Evolutionary conservation across 2,797 vertebrate genomes (phyloP).

Genomic region (Botia almorhae): DNA sequence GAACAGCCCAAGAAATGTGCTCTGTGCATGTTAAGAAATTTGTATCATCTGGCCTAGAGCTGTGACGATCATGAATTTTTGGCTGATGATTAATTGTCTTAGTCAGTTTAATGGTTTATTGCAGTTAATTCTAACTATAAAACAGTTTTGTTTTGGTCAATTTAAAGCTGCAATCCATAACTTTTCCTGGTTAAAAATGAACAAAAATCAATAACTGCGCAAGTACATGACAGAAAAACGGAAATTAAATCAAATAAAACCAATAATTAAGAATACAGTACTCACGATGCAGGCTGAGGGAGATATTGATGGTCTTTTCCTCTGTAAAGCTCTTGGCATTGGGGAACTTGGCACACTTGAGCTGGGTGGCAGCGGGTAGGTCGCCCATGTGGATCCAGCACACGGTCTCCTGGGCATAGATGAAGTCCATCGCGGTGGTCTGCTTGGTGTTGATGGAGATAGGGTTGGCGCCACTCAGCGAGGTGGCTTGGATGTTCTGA

Average conservation of each 20-base stretch:
- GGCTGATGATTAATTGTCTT: no score
- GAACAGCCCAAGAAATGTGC: neutral
- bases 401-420: constrained; percentile 88
- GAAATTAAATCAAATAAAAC: neutral
- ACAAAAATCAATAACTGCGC: no score
- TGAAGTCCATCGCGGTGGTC: constrained; percentile 97
- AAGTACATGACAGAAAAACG: neutral
- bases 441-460: constrained; percentile 88
- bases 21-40: neutral
- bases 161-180: neutral
- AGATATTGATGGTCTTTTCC: constrained; percentile 90
- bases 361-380: constrained; percentile 84
- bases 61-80: neutral
- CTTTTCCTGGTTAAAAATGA: no score
- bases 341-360: constrained; percentile 92
- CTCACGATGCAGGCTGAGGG: constrained; percentile 97
- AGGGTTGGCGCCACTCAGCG: constrained; percentile 86
- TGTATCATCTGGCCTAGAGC: neutral
- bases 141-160: neutral
- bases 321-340: constrained; percentile 89
- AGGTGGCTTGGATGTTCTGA: constrained; percentile 92
- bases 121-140: no score
- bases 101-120: no score
- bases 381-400: constrained; percentile 97
- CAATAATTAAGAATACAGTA: constrained; percentile 49